Base-by-base conservation (phyloP, 2,113 vertebrate species). In the Loxodonta africana region DNA sequence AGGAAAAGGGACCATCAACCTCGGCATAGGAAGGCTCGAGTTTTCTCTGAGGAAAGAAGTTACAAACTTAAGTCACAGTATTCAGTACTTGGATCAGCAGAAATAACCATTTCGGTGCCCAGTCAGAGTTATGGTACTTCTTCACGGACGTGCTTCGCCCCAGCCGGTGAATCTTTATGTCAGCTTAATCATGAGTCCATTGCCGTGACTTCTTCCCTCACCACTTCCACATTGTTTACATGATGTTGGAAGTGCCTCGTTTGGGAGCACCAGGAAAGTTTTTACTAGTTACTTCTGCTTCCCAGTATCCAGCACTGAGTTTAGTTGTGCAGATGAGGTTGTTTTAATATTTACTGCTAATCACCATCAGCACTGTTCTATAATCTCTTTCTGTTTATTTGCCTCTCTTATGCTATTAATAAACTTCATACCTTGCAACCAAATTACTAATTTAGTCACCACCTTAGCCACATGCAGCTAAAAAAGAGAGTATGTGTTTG, bases 361-460 rank as follows among this genome's bases (percentile, higher is more conserved):
- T 33, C 33, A 30, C 10, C 51, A 88, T 67, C 20, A 46, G 7
- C 46, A 48, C 23, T 85, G 7, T 41, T 84, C 4, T 51, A 14
- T 9, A 77, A 84, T 57, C 5, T 57, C 5, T 60, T 96, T 96
- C 18, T 73, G 15, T 9, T 87, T 91, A 62, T 92, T 95, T 77
- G 1, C 25, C 6, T 53, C 23, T 95, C 21, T 18, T 37, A 8
- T 84, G 20, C 20, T 97, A 81, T 91, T 95, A 93, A 95, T 95
- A 97, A 88, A 84, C 20, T 87, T 90, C n/a, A 95, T 82, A 74
- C 15, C 20, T 83, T 77, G 48, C 3, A 93, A 82, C 92, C 28
- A 95, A 83, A 82, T 81, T 93, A 63, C 93, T 95, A 65, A 73
- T 63, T 96, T 95, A 84, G 74, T 87, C 63, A 84, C 69, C 23